phyloP scores from a whole-genome alignment of 35 echinoderm and acorn worm species.

The Lytechinus variegatus region DNA sequence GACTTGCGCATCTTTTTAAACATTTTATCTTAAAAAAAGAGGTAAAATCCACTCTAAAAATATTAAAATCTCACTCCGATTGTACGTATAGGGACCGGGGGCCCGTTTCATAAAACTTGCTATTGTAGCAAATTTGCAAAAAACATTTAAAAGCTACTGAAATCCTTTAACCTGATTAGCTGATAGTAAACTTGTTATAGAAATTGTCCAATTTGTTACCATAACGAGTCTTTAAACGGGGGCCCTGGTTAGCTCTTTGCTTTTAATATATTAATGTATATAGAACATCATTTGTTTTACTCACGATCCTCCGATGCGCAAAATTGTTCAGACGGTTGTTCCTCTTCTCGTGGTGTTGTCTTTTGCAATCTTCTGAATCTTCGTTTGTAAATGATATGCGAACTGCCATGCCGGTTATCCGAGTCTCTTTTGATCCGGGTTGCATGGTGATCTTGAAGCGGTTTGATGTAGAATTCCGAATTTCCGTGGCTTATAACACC shows the following conservation, averaged over 20 bases:
- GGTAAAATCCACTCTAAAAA: no score
- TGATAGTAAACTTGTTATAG: no score
- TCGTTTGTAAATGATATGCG: slow-evolving; percentile 23
- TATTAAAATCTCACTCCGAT: no score
- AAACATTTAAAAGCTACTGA: no score
- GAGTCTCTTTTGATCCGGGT: slow-evolving; percentile 14
- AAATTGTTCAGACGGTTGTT: not conserved
- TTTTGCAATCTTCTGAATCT: not conserved
- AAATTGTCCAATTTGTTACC: not conserved
- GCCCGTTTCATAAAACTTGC: no score
- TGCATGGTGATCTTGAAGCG: not conserved
- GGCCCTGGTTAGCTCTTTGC: not conserved
- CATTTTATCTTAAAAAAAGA: no score
- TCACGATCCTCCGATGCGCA: slow-evolving; percentile 27
- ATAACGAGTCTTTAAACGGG: not conserved
- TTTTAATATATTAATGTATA: not conserved
- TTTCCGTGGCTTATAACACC: slow-evolving; percentile 16
- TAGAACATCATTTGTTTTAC: not conserved
- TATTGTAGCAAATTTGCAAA: no score
- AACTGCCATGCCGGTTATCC: slow-evolving; percentile 17
- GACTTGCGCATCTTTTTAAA: no score
- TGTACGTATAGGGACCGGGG: no score
- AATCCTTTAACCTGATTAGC: no score
- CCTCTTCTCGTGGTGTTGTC: not conserved
- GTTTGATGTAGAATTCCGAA: slow-evolving; percentile 16